Evolutionary conservation across 2,113 vertebrate genomes (phyloP), one percentile per base, ranked within the genome.

Genomic region (Sander lucioperca): DNA sequence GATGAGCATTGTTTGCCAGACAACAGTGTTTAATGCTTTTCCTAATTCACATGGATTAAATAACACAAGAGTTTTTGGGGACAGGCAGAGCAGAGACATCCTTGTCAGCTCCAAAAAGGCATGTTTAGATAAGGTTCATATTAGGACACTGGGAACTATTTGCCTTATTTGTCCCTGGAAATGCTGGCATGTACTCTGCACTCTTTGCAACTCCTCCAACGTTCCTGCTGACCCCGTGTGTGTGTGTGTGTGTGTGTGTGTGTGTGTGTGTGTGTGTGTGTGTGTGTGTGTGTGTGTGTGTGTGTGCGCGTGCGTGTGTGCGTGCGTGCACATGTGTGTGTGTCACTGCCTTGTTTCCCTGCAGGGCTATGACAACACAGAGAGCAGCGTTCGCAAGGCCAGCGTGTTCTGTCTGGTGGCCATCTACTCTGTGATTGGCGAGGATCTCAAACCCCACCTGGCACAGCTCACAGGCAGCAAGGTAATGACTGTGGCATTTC

Each of bases 331-430:
- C 25, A 25, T 21, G 33, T 6, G 18, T 1, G 30, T 23, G 45
- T 83, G 50, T 79, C 78, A 80, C 79, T 74, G 27, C 45, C 62
- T 64, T n/a, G 5, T 81, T n/a, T 88, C 74, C 57, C 58, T 48
- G 59, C 77, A 99, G 98, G 98, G 98, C 84, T 99, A 99, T 16
- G 98, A 99, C 90, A 99, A 99, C 92, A 97, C 98, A 0, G 98
- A 99, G 94, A 99, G 98, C 94, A 99, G 98, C 4, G 98, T 99
- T 86, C 96, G 98, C 59, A 99, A 99, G 95, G 98, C 98, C 93
- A 99, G 98, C 2, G 98, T 99, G 25, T 99, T 99, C 94, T 99
- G 98, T 89, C 92, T 99, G 43, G 98, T 99, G 91, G 98, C 98
- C 8, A 98, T 99, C 94, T 99, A 99, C 93, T 98, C 98, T 25